Evolutionary conservation across 2,888 invertebrate genomes (phyloP), one percentile per base, ranked within the genome.

Genomic region (Acanthosepion pharaonis): DNA sequence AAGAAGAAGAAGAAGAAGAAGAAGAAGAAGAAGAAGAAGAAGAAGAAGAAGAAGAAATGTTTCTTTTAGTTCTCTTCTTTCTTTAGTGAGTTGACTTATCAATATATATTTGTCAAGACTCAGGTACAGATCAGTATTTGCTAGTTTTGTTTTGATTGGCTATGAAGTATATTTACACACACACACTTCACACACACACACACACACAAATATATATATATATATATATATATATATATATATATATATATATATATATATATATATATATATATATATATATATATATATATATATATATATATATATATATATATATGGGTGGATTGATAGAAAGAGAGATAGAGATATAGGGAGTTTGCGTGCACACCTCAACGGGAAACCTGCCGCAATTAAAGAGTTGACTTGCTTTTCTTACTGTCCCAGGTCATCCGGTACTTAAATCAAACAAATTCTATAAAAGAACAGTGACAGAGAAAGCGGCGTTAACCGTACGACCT

Each of bases 231-330:
- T n/a, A 28, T 78, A n/a, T 28, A n/a, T 78, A 78, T 78, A 78
- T n/a, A 78, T 78, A 78, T n/a, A 78, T 78, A 78, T 78, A 78
- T n/a, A 78, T 78, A 78, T n/a, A 78, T 78, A n/a, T n/a, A 78
- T 78, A 78, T n/a, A 64, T 25, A 78, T n/a, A 78, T n/a, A 78
- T 78, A 78, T n/a, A n/a, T 78, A 78, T 78, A 78, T 78, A 78
- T n/a, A 28, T 78, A n/a, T 28, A n/a, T 78, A 78, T n/a, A 78
- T 78, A 78, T 78, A 78, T 78, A 78, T 28, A 78, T 78, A 78
- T 78, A n/a, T n/a, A 78, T n/a, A 78, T 78, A n/a, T n/a, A 78
- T 78, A 78, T n/a, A 78, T 78, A 78, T n/a, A 78, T 78, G 15
- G 1, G 5, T 78, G 11, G 0, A 78, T n/a, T 9, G n/a, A 78